phyloP scores from a whole-genome alignment of 2,888 invertebrate genomes.

The Nemapogon koenigi region DNA sequence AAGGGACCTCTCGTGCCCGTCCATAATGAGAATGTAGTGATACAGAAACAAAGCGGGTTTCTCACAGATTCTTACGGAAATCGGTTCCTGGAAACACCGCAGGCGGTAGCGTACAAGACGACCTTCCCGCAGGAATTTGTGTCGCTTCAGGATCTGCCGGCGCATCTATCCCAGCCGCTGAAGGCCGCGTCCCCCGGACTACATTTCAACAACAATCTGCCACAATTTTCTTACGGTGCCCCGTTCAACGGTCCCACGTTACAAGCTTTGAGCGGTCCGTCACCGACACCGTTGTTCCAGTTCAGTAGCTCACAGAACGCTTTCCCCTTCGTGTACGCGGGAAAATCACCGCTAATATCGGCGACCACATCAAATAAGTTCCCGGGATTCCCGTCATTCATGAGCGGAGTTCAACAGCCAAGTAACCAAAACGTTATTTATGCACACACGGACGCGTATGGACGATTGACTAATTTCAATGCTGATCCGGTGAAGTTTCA shows the following conservation, averaged over 20 bases:
- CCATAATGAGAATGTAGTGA: slow-evolving; percentile 27
- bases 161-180: slow-evolving; percentile 45
- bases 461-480: slow-evolving; percentile 13
- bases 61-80: slow-evolving; percentile 54
- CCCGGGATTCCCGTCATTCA: not conserved
- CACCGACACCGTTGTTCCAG: slow-evolving; percentile 26
- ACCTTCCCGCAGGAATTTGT: slow-evolving; percentile 46
- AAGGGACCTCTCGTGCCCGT: slow-evolving; percentile 25
- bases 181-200: slow-evolving; percentile 31
- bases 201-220: slow-evolving; percentile 29
- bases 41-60: slow-evolving; percentile 32
- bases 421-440: slow-evolving; percentile 32
- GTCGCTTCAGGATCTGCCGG: slow-evolving; percentile 43
- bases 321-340: slow-evolving; percentile 30
- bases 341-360: slow-evolving; percentile 26
- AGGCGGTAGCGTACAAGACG: slow-evolving; percentile 33
- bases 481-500: slow-evolving; percentile 26
- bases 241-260: not conserved
- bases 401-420: slow-evolving; percentile 26
- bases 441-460: slow-evolving; percentile 24
- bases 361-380: no score
- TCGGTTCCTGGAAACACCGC: slow-evolving; percentile 36
- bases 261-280: not conserved
- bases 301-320: slow-evolving; percentile 22
- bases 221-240: slow-evolving; percentile 5